Percentiles rank a stretch among this genome's conserved stretches.
Conservation (phyloP, 2,797 vertebrate genomes). For the Lacerta viridis region DNA sequence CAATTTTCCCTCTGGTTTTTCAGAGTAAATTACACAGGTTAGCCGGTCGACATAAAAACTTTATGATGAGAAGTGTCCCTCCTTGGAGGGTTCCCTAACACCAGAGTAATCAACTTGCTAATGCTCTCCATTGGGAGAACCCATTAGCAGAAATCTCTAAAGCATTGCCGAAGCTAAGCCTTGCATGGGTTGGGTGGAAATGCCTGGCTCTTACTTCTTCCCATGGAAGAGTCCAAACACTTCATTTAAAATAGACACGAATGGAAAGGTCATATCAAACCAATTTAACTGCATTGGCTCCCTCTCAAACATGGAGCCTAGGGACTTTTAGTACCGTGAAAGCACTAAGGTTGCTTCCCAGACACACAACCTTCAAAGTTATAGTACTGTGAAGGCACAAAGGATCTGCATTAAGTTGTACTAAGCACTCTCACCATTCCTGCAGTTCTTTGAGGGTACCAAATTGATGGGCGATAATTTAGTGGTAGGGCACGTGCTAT, state of each 20-base stretch:
- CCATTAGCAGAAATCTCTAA: conserved; percentile 75
- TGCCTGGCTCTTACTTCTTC: conserved; percentile 44
- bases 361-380: no score
- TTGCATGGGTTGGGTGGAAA: conserved; percentile 61
- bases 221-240: conserved; percentile 29
- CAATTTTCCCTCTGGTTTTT: conserved; percentile 73
- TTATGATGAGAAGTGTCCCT: conserved; percentile 71
- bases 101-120: conserved; percentile 75
- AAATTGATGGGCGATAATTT: neutral
- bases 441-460: neutral
- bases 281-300: neutral
- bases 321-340: neutral
- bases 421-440: neutral
- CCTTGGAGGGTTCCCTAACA: conserved; percentile 73
- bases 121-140: conserved; percentile 75
- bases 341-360: no score
- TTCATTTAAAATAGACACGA: neutral
- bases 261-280: neutral
- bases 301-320: neutral
- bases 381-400: no score
- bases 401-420: no score
- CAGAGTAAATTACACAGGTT: conserved; percentile 76
- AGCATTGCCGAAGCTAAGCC: conserved; percentile 66
- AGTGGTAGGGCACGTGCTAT: neutral
- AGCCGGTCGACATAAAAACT: conserved; percentile 74